Evolutionary conservation across 2,113 vertebrate species (phyloP).

Genomic region (Prinia subflava): DNA sequence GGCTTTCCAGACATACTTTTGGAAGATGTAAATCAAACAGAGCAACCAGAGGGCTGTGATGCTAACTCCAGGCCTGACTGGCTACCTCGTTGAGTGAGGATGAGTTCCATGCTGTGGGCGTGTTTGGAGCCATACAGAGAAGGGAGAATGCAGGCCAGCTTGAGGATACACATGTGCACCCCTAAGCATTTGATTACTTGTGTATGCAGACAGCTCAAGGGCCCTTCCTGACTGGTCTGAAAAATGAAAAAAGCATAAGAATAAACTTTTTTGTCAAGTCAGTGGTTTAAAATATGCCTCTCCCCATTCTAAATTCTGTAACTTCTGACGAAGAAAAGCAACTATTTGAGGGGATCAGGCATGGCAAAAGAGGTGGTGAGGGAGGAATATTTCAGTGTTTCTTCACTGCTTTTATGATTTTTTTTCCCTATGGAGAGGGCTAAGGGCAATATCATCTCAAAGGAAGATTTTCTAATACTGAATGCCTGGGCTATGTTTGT

Average conservation of each 20-base stretch:
- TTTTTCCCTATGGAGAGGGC: not conserved
- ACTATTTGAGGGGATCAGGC: not conserved
- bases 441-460: not conserved
- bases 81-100: not conserved
- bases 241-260: not conserved
- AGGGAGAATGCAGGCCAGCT: not conserved
- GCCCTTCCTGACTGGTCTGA: not conserved
- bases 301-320: not conserved
- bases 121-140: not conserved
- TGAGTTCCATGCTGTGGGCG: not conserved
- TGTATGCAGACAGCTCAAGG: not conserved
- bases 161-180: not conserved
- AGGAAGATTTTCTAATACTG: not conserved
- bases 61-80: not conserved
- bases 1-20: not conserved
- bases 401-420: not conserved
- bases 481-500: not conserved
- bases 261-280: not conserved
- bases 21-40: not conserved
- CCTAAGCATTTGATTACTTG: not conserved
- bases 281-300: not conserved
- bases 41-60: not conserved
- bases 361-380: not conserved
- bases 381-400: not conserved
- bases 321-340: not conserved